These are phyloP conservation scores for Picus viridis DNA, from an alignment of 2,797 vertebrate species.

Conservation along the genomic window DNA sequence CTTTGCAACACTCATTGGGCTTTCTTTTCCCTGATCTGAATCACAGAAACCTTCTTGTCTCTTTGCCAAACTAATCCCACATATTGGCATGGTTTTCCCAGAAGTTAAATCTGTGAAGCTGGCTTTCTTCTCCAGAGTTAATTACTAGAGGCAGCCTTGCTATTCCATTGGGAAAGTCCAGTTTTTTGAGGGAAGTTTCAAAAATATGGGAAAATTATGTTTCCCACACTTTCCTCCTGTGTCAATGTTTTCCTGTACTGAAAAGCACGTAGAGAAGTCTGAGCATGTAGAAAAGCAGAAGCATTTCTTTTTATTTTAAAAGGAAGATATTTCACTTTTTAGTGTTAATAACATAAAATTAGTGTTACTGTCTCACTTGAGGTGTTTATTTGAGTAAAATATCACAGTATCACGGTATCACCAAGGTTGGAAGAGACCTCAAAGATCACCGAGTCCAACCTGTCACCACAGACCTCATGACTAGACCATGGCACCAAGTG, in stretches of 20 bases:
- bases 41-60: background rate
- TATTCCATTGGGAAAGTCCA: slow-evolving; percentile 50
- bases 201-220: slow-evolving; percentile 35
- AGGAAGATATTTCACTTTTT: background rate
- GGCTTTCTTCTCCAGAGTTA: slow-evolving; percentile 31
- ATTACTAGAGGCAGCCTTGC: slow-evolving; percentile 32
- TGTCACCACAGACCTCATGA: too few species aligned
- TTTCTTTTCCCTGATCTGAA: background rate
- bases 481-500: too few species aligned
- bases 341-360: background rate
- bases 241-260: background rate
- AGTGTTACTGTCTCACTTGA: background rate
- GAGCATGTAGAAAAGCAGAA: background rate
- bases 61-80: slow-evolving; percentile 27
- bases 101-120: slow-evolving; percentile 26
- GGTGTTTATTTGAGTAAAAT: background rate
- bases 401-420: too few species aligned
- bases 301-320: background rate
- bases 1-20: background rate
- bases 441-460: too few species aligned
- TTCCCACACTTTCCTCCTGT: slow-evolving; percentile 29
- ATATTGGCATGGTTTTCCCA: slow-evolving; percentile 4
- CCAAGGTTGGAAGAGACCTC: too few species aligned
- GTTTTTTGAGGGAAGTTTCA: slow-evolving; percentile 4
- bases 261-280: background rate